Evolutionary conservation across 2,888 invertebrate species (phyloP), one percentile per base, ranked within the genome.

Genomic region (Nemapogon koenigi): DNA sequence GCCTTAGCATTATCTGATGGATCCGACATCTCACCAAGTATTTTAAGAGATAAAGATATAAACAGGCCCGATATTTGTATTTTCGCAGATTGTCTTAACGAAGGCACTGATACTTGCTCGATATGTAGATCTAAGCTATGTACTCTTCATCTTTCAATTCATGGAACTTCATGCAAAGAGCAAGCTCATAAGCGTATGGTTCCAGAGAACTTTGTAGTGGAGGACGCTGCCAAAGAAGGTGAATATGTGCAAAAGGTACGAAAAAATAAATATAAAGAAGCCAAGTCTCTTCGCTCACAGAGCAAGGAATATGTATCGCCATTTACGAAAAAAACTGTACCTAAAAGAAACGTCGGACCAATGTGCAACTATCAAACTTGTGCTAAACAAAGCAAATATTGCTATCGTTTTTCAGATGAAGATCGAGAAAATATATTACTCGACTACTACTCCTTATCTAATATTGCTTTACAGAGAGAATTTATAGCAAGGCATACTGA

Each of bases 191-290:
- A 13, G 13, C 4, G 16, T 15, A 14, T 31, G 31, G 15, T 15
- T 31, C 31, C 31, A 14, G 31, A 31, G 16, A 15, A 31, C 10
- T 14, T 14, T 31, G 31, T 31, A 14, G 31, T 31, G 13, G 16
- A 31, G 13, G 31, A 16, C 16, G 15, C 31, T 31, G 31, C 13
- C 10, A 31, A 10, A 22, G 22, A 31, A 31, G 31, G 16, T 31
- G 31, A 31, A 15, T 15, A 15, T 31, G 16, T 16, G 13, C 11
- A 31, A 10, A 11, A 11, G 31, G 16, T 14, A 31, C 13, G 31
- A 31, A 31, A 31, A 31, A 31, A 31, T 31, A 31, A 31, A 31
- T 31, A 14, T 15, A 31, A 31, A 31, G 3, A 31, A 4, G 31
- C 31, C 14, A 31, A 31, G 16, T 10, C 13, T 31, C 31, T 31